Percentiles rank a stretch among this genome's conserved stretches.
Conservation (phyloP, 2,113 vertebrate species). For the Ceratotherium simum region DNA sequence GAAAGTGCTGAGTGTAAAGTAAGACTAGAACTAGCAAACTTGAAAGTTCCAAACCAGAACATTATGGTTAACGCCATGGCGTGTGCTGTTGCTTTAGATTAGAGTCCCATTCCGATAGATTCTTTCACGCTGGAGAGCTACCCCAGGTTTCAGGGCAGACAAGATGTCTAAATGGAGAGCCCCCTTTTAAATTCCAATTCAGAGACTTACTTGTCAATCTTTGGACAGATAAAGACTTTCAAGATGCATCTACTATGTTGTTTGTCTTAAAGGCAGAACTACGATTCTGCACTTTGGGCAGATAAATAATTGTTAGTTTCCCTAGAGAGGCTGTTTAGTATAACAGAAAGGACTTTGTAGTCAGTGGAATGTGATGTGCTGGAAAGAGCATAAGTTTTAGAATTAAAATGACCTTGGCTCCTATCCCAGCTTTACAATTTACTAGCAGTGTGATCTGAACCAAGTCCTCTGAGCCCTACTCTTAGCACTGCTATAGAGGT, state of each 20-base stretch:
- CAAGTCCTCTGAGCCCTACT: not conserved
- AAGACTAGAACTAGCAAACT: not conserved
- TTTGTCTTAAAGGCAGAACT: slow-evolving; percentile 4
- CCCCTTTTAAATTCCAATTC: not conserved
- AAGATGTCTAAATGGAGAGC: not conserved
- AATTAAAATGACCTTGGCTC: slow-evolving; percentile 75
- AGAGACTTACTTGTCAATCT: not conserved
- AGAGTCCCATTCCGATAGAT: not conserved
- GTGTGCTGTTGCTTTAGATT: not conserved
- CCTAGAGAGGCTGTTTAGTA: slow-evolving; percentile 34
- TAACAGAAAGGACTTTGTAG: slow-evolving; percentile 50
- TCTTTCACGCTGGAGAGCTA: not conserved
- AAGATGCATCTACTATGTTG: not conserved
- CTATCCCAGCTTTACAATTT: slow-evolving; percentile 53
- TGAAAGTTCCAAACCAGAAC: not conserved
- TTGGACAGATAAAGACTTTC: not conserved
- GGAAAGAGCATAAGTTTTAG: slow-evolving; percentile 63
- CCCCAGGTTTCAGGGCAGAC: not conserved
- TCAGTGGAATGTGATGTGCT: not conserved
- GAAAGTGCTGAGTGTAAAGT: not conserved
- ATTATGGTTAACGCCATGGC: fast-evolving
- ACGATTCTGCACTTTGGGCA: not conserved
- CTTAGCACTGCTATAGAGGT: not conserved
- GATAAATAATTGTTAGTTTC: slow-evolving; percentile 62
- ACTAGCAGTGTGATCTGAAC: slow-evolving; percentile 56